A percentile compares a stretch with the other conserved stretches of the same genome.
These are phyloP conservation scores for Tachyglossus aculeatus DNA, from an alignment of 2,797 vertebrate genomes.

Conservation along the genomic window DNA sequence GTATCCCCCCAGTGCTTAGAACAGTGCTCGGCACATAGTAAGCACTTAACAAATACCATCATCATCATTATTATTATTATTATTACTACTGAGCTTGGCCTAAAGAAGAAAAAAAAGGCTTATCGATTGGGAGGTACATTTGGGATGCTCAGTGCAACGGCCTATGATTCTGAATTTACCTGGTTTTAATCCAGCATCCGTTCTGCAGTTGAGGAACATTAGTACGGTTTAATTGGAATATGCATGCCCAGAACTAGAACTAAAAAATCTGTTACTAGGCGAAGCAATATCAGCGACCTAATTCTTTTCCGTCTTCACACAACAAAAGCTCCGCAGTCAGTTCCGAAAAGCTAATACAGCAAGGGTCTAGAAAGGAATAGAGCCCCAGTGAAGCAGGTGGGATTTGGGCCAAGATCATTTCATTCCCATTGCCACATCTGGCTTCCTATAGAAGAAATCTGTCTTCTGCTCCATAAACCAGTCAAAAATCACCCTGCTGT, in stretches of 20 bases:
- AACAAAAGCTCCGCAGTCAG: rapidly evolving
- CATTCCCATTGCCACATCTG: background rate
- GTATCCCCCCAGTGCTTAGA: too few species aligned
- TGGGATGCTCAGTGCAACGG: background rate
- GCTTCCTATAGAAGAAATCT: background rate
- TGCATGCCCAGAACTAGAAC: background rate
- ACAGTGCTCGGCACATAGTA: too few species aligned
- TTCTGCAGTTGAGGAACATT: background rate
- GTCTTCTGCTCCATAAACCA: background rate
- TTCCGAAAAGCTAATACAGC: background rate
- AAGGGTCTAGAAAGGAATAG: too few species aligned
- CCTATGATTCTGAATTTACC: background rate
- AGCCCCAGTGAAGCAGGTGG: background rate
- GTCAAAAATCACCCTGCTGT: background rate
- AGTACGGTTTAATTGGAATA: background rate
- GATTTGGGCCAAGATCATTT: slow-evolving; percentile 14
- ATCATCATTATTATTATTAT: background rate
- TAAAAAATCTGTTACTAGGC: background rate
- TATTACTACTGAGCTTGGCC: background rate
- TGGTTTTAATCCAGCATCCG: rapidly evolving
- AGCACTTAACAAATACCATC: too few species aligned
- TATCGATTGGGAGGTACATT: background rate
- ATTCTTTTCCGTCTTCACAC: background rate
- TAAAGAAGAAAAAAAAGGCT: background rate
- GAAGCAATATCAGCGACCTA: background rate